Evolutionary conservation across 2,888 invertebrate species (phyloP), one percentile per base, ranked within the genome.

Genomic region (Blomia tropicalis): DNA sequence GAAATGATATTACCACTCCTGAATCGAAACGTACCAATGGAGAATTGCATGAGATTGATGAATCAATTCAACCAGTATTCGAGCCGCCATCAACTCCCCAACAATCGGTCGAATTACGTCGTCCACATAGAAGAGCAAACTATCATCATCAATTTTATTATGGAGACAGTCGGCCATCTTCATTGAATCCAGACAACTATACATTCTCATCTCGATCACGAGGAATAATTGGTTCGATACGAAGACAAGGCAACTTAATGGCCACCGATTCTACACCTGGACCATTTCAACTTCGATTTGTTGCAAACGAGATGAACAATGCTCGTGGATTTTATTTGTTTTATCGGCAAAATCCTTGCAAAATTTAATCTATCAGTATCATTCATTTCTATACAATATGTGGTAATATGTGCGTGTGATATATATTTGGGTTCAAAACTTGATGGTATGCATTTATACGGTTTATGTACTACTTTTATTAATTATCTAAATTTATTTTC

Each of bases 331-430:
- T 70, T 63, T 66, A 70, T 54, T 59, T 70, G 2, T 59, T 64
- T 19, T 70, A 70, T 58, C 60, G 68, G 23, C 70, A 70, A 63
- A 69, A 70, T 23, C 69, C 70, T 3, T 70, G 70, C 61, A 68
- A 68, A 58, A 41, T 56, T 23, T 54, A 56, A 51, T n/a, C n/a
- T n/a, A n/a, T n/a, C n/a, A n/a, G n/a, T n/a, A n/a, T n/a, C n/a
- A n/a, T n/a, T n/a, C n/a, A n/a, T n/a, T n/a, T n/a, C n/a, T n/a
- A n/a, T n/a, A n/a, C n/a, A n/a, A n/a, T n/a, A n/a, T n/a, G n/a
- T n/a, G n/a, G n/a, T n/a, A n/a, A n/a, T n/a, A n/a, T n/a, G n/a
- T n/a, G n/a, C n/a, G n/a, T n/a, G n/a, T n/a, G n/a, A n/a, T n/a
- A n/a, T n/a, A n/a, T n/a, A n/a, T n/a, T n/a, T n/a, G n/a, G n/a